Percentiles rank a stretch among this genome's conserved stretches.
Evolutionary conservation across 1,140 invertebrate genomes (phyloP).

Genomic region (Sinella curviseta): DNA sequence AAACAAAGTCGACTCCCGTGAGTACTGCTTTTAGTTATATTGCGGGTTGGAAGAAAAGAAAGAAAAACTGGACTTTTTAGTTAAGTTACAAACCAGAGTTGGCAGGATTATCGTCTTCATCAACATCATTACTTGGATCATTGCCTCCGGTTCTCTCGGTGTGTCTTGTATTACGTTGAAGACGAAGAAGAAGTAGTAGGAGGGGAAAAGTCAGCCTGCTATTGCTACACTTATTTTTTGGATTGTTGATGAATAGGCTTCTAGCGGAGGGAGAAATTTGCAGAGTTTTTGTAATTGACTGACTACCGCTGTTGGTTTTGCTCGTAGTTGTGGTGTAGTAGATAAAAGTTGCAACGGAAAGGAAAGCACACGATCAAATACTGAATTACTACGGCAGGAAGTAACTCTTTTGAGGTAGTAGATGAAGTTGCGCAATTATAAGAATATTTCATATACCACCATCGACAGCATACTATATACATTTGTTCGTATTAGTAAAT

Average conservation of each 20-base stretch:
- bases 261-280: neutral
- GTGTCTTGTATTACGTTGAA: neutral
- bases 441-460: no score
- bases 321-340: no score
- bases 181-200: neutral
- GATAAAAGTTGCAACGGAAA: no score
- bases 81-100: constrained; percentile 22
- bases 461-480: no score
- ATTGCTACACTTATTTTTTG: neutral
- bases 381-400: no score
- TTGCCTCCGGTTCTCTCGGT: constrained; percentile 8
- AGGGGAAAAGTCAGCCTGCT: neutral
- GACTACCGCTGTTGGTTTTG: no score
- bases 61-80: constrained; percentile 14
- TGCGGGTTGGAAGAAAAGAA: neutral
- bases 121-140: constrained; percentile 26
- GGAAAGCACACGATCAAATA: no score
- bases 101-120: constrained; percentile 26
- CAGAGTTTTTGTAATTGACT: neutral
- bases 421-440: no score
- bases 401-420: no score
- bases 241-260: constrained; percentile 8
- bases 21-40: neutral
- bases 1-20: neutral
- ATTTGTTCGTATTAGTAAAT: no score